Percentiles rank a stretch among this genome's conserved stretches.
Evolutionary conservation across 2,888 invertebrate genomes (phyloP).

Genomic region (Drosophila mercatorum): DNA sequence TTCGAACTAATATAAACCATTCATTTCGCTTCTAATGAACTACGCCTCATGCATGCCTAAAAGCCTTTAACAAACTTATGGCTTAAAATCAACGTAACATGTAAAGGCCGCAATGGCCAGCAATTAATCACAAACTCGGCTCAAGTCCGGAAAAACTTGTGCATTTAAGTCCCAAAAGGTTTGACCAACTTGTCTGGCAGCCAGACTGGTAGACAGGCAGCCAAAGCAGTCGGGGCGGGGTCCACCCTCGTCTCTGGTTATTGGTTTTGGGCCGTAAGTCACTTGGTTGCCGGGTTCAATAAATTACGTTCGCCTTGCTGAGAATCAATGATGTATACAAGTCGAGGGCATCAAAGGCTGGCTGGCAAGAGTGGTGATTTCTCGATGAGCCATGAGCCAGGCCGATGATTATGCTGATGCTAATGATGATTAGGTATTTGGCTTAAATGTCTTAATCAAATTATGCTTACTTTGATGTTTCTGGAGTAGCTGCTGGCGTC

Average conservation of each 20-base stretch:
- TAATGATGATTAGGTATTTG: conserved; percentile 79
- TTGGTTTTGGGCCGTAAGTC: conserved; percentile 41
- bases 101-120: conserved; percentile 52
- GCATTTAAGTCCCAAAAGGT: conserved; percentile 68
- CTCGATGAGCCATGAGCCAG: conserved; percentile 47
- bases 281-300: conserved; percentile 64
- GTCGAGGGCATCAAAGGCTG: conserved; percentile 68
- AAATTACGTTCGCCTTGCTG: conserved; percentile 65
- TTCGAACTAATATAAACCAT: conserved; percentile 29
- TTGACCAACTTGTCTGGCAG: conserved; percentile 29
- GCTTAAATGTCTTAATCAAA: conserved; percentile 82
- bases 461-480: conserved; percentile 82
- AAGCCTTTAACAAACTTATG: conserved; percentile 62
- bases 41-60: conserved; percentile 65
- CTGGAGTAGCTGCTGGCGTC: conserved; percentile 31
- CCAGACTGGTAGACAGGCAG: conserved; percentile 14
- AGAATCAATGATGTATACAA: conserved; percentile 68
- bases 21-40: conserved; percentile 57
- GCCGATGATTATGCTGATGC: conserved; percentile 73
- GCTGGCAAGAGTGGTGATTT: conserved; percentile 50
- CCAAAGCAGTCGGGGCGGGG: not conserved
- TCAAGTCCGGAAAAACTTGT: conserved; percentile 63
- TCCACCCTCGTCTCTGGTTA: conserved; percentile 25
- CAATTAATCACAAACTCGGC: conserved; percentile 70
- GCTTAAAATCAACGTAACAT: conserved; percentile 70